Base-by-base conservation (phyloP, 2,113 vertebrate genomes). In the Anarrhichthys ocellatus region DNA sequence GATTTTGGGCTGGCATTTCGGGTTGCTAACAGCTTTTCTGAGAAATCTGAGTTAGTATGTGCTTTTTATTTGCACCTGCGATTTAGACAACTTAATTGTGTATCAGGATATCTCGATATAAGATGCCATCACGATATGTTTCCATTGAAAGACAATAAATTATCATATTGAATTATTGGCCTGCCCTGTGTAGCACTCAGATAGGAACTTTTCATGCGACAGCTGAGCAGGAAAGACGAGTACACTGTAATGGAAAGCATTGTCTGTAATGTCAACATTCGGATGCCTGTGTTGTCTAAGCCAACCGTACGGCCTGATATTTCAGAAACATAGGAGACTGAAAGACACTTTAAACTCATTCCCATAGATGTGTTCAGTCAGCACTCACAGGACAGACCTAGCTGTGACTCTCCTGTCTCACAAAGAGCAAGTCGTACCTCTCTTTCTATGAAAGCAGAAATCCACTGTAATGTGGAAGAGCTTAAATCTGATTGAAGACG, bases 401-500 rank as follows among this genome's bases (percentile, higher is more conserved):
- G 10, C 58, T 48, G 38, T 74, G 40, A 74, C 40, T 48, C 48
- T 10, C 67, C 29, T 5, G 13, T 69, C n/a, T 59, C 34, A 71
- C 20, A 38, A 56, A 72, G 52, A 72, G 32, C 52, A 1, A 80
- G 76, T 61, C 32, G 50, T 29, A 82, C 78, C 6, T 86, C 85
- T 17, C 89, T 63, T 9, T 32, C 74, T 7, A 52, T 84, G 34
- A 64, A 54, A 61, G 32, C 68, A n/a, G 79, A 91, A 50, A 86
- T 86, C 9, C 67, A 32, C 10, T 27, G 54, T 24, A 11, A n/a
- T 5, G 54, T 83, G 15, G 56, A 86, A 17, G 36, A 83, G 32
- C 83, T 80, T 56, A 46, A 81, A 36, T 48, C 2, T 83, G 2
- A 76, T 87, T 27, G 74, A 85, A 13, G 82, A 88, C 40, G 85